Evolutionary conservation across 1,140 invertebrate genomes (phyloP), one percentile per base, ranked within the genome.

Genomic region (Calliopsis andreniformis): DNA sequence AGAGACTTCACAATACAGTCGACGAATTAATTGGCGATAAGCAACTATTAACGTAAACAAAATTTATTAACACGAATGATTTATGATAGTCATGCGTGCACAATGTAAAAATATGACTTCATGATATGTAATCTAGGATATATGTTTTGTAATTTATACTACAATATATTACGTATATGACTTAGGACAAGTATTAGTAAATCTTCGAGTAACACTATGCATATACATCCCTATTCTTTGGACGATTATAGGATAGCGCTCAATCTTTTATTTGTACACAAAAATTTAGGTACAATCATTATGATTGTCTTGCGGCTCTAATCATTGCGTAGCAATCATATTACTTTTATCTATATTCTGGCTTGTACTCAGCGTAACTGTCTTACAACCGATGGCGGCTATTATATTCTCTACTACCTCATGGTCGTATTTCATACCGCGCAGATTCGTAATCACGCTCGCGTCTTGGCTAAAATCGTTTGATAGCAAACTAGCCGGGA

Each of bases 401-500:
- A 92, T 82, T 51, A 92, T 91, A 45, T 82, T 86, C 20, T 91
- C 90, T 18, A 86, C 84, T 28, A 90, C 63, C 56, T 90, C 86
- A 43, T 87, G 85, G 72, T 80, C 79, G 51, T 91, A 92, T 67
- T 78, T 88, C 3, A 86, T 79, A 2, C 91, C 90, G 6, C 86
- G 84, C 35, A 92, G 78, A 82, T 87, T 90, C 20, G 86, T 91
- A 16, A 92, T 90, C 2, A 92, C 90, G 58, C 88, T 91, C 0
- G 87, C 90, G 30, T 92, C 86, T 78, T 86, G 79, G 10, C 72
- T 83, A 7, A 83, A 81, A 12, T 83, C 64, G 14, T 63, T 61
- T 1, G 80, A 71, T 7, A 71, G 68, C 32, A 90, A 81, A 64
- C 87, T 79, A 10, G 72, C 68, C 25, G 91, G 91, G 23, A 92